Evolutionary conservation across 2,797 vertebrate genomes (phyloP).

Genomic region (Stomatorhinus walkeri): DNA sequence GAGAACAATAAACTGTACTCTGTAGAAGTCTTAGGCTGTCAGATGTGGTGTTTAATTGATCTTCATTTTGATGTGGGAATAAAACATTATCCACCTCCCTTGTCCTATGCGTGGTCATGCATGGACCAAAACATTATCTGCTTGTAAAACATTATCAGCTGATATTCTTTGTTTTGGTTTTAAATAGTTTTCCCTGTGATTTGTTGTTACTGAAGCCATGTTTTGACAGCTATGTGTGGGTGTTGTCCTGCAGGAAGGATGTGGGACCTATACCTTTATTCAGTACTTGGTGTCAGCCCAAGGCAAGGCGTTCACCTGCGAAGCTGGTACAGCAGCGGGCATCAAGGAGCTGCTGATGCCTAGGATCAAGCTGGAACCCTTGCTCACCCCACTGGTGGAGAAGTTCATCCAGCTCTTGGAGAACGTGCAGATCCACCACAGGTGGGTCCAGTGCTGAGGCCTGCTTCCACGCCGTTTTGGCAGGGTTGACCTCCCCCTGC

Average conservation of each 20-base stretch:
- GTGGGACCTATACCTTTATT: conserved; percentile 78
- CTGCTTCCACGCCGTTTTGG: background rate
- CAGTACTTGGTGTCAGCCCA: conserved; percentile 75
- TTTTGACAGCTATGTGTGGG: background rate
- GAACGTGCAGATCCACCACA: conserved; percentile 67
- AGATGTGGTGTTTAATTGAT: background rate
- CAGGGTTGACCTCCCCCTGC: background rate
- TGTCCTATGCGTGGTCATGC: background rate
- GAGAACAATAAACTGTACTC: background rate
- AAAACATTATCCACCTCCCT: background rate
- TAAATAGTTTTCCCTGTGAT: background rate
- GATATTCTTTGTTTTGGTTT: background rate
- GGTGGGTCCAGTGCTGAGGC: conserved; percentile 50
- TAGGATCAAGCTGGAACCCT: conserved; percentile 63
- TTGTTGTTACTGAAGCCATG: background rate
- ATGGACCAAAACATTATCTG: background rate
- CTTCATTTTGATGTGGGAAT: background rate
- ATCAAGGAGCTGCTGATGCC: conserved; percentile 72
- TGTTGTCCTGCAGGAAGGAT: conserved; percentile 63
- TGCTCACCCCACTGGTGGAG: conserved; percentile 68
- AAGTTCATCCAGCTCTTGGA: conserved; percentile 67
- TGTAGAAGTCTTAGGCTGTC: background rate
- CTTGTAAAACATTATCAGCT: background rate
- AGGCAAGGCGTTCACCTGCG: conserved; percentile 76
- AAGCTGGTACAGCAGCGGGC: conserved; percentile 58